Evolutionary conservation across 2,888 invertebrate genomes (phyloP), one percentile per base, ranked within the genome.

Genomic region (Notodonta ziczac): DNA sequence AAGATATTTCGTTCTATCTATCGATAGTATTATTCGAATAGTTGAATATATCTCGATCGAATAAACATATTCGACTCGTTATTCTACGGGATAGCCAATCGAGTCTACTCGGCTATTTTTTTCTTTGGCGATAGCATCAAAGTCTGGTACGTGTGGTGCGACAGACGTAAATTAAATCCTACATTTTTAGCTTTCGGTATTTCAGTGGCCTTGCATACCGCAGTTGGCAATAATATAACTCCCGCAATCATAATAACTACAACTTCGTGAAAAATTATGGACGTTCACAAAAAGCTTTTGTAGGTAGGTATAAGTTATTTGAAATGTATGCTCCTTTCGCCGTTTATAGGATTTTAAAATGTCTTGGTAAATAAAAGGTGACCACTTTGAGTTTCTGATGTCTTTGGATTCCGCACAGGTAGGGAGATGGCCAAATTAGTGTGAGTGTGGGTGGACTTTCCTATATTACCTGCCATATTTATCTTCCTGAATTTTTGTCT

Each of bases 401-500:
- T 67, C 54, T 62, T 66, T 65, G 42, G 58, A 61, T 63, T 64
- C 65, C 51, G 62, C 53, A 50, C 51, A 42, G 63, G 52, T 59
- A 63, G 65, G 68, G 69, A 67, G 42, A 48, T 60, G 68, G 54
- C 65, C 59, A 70, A 69, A 70, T 70, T 71, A 66, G 67, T 72
- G 64, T 60, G 60, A 59, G 40, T 56, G 73, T 77, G 65, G 76
- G 73, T 48, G 63, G 58, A 44, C 14, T 5, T 56, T n/a, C 35
- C 12, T 48, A 14, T 46, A 35, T 44, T 35, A n/a, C 9, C 32
- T 32, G 56, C 13, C 24, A 10, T 12, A 10, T 46, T 24, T 51
- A 63, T 67, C 66, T 62, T 67, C 65, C 66, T 80, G 78, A 71
- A 63, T 66, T 83, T 82, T 80, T 77, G 72, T 74, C 73, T 70